Evolutionary conservation across 2,888 invertebrate genomes (phyloP).

Genomic region (Drosophila gaucha): DNA sequence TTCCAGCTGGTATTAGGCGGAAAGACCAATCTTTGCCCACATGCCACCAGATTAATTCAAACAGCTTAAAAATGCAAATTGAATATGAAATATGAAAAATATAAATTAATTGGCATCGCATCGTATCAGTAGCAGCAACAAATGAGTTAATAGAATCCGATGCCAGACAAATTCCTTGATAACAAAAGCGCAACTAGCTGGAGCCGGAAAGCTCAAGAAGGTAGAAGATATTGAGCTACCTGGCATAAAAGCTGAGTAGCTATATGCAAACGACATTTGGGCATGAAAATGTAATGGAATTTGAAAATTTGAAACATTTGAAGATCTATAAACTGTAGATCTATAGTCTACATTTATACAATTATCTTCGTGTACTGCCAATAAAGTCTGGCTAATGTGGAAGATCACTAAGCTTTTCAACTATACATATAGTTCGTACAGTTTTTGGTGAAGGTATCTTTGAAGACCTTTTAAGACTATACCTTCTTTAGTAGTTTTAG

Average conservation of each 20-base stretch:
- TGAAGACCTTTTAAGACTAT: no score
- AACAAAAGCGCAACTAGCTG: conserved; percentile 38
- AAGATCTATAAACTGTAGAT: no score
- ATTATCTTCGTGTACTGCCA: no score
- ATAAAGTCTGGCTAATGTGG: no score
- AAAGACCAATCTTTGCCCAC: conserved; percentile 48
- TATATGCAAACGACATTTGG: no score
- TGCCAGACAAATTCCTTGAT: conserved; percentile 29
- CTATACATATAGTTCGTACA: no score
- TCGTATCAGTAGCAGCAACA: conserved; percentile 1
- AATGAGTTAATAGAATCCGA: conserved; percentile 14
- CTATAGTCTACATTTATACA: no score
- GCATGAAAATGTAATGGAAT: no score
- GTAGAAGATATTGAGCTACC: neutral
- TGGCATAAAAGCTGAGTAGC: neutral
- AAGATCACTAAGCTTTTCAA: no score
- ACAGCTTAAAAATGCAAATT: conserved; percentile 24
- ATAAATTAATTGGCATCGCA: conserved; percentile 41
- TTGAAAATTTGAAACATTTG: no score
- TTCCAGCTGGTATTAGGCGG: conserved; percentile 25
- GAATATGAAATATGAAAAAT: conserved; percentile 13
- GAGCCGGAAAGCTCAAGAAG: neutral
- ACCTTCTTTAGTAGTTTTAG: neutral
- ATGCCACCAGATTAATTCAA: conserved; percentile 58
- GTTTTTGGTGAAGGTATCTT: no score